Evolutionary conservation across 2,888 invertebrate genomes (phyloP).

Genomic region (Acleris sparsana): DNA sequence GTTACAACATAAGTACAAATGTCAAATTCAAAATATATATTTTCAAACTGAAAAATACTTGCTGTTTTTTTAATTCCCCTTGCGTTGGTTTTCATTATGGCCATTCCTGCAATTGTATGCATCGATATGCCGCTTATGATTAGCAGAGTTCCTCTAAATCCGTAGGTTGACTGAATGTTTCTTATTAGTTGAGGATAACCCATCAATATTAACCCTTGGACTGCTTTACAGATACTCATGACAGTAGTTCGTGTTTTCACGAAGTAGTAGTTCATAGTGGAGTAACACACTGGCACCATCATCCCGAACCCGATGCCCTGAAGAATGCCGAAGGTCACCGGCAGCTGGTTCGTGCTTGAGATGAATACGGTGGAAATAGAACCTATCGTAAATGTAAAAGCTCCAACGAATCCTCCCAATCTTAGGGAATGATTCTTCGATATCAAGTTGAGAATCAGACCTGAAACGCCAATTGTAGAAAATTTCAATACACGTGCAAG

Average conservation of each 20-base stretch:
- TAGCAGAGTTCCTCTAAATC: constrained; percentile 85
- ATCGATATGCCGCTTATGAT: constrained; percentile 84
- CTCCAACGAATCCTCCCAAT: constrained; percentile 82
- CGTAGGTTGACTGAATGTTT: constrained; percentile 76
- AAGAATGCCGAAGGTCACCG: constrained; percentile 81
- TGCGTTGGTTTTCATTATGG: constrained; percentile 78
- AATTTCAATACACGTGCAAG: background rate
- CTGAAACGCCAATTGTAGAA: constrained; percentile 56
- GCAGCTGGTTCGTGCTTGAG: constrained; percentile 80
- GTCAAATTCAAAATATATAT: background rate
- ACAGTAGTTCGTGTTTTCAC: constrained; percentile 83
- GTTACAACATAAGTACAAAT: constrained; percentile 13
- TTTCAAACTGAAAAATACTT: constrained; percentile 63
- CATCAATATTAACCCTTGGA: constrained; percentile 83
- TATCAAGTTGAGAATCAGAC: constrained; percentile 83
- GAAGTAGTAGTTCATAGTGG: constrained; percentile 86
- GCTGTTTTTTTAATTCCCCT: constrained; percentile 56
- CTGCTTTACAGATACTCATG: constrained; percentile 85
- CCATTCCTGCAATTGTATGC: constrained; percentile 84
- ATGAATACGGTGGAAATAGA: constrained; percentile 81
- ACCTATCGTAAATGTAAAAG: constrained; percentile 76
- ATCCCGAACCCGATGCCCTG: constrained; percentile 86
- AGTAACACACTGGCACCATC: constrained; percentile 85
- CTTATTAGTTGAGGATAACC: constrained; percentile 83
- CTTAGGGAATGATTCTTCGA: constrained; percentile 80